Evolutionary conservation across 2,113 vertebrate genomes (phyloP).

Genomic region (Lota lota): DNA sequence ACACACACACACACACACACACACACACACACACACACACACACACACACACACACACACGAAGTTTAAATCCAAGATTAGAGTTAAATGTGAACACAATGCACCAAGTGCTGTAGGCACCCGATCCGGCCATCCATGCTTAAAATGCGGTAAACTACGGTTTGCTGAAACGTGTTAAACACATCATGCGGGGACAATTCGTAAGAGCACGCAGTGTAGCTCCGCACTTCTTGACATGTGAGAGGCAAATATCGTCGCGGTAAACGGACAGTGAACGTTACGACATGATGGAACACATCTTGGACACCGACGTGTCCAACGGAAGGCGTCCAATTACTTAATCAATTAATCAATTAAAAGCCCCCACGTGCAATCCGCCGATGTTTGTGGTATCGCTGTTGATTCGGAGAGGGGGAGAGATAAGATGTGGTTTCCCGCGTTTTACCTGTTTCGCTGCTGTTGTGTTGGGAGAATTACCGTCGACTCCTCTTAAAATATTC

Average conservation of each 20-base stretch:
- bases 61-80: too few relatives aligned
- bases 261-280: too few relatives aligned
- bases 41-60: constrained; percentile 20
- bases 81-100: too few relatives aligned
- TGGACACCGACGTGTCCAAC: neutral
- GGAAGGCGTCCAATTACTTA: neutral
- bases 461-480: neutral
- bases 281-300: too few relatives aligned
- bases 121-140: too few relatives aligned
- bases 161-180: too few relatives aligned
- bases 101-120: too few relatives aligned
- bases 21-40: constrained; percentile 33
- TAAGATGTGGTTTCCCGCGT: neutral
- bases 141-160: too few relatives aligned
- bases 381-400: neutral
- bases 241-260: too few relatives aligned
- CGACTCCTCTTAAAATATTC: constrained; percentile 20
- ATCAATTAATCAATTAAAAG: constrained; percentile 42
- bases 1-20: constrained; percentile 29
- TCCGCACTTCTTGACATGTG: too few relatives aligned
- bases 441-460: constrained; percentile 49
- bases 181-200: too few relatives aligned
- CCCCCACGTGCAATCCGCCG: constrained; percentile 44
- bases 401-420: neutral
- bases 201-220: too few relatives aligned